Evolutionary conservation across 2,797 vertebrate genomes (phyloP).

Genomic region (Leptatherina wallacei): DNA sequence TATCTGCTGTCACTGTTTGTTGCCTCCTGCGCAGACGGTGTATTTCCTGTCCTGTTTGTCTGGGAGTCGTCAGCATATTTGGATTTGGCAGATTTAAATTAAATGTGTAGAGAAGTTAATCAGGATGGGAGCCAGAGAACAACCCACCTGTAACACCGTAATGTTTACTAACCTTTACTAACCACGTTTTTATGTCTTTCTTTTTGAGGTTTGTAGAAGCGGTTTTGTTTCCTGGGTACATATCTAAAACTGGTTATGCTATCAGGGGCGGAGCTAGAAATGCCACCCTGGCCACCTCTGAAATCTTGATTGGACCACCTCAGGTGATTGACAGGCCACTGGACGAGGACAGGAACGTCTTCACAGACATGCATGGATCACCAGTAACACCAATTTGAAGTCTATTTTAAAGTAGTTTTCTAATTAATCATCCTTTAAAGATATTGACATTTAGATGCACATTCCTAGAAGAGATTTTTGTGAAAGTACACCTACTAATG

Average conservation of each 20-base stretch:
- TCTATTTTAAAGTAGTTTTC: too few species aligned
- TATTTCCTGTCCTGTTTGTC: slow-evolving; percentile 27
- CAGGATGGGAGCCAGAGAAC: neutral
- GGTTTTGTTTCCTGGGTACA: neutral
- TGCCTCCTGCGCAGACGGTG: neutral
- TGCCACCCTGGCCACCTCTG: too few species aligned
- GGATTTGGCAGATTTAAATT: neutral
- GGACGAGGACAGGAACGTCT: too few species aligned
- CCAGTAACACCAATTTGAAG: too few species aligned
- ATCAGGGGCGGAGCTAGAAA: too few species aligned
- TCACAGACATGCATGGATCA: too few species aligned
- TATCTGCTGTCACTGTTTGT: slow-evolving; percentile 42
- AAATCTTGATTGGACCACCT: too few species aligned
- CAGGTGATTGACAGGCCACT: too few species aligned
- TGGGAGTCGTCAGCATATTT: slow-evolving; percentile 6
- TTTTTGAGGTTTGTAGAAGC: neutral
- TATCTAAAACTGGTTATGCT: neutral
- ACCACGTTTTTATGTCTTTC: neutral
- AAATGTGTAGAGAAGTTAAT: neutral
- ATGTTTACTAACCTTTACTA: neutral
- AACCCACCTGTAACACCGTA: neutral
- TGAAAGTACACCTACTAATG: too few species aligned
- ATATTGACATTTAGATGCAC: too few species aligned
- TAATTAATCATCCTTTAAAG: too few species aligned
- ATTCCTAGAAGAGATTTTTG: too few species aligned